Evolutionary conservation across 2,888 invertebrate genomes (phyloP).

Genomic region (Euproctis similis): DNA sequence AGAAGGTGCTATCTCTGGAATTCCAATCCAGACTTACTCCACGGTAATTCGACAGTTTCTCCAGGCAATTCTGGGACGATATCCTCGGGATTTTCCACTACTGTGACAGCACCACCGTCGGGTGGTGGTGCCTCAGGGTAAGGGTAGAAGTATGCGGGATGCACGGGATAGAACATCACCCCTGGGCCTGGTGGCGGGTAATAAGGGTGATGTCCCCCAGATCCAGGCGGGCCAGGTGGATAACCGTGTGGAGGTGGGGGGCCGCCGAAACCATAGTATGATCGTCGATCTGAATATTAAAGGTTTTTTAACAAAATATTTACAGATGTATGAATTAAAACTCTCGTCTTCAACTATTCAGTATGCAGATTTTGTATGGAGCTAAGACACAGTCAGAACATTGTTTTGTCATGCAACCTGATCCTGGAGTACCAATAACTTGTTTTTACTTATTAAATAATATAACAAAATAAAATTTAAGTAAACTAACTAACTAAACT

Average conservation of each 20-base stretch:
- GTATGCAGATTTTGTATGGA: too few species aligned
- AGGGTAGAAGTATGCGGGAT: constrained; percentile 65
- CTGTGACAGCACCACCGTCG: constrained; percentile 33
- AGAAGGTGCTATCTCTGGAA: constrained; percentile 44
- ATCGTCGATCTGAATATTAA: constrained; percentile 48
- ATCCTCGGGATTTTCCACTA: constrained; percentile 43
- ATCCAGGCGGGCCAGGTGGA: constrained; percentile 19
- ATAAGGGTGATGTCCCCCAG: constrained; percentile 19
- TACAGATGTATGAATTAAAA: too few species aligned
- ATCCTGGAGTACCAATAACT: too few species aligned
- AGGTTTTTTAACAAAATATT: too few species aligned
- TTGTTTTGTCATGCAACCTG: too few species aligned
- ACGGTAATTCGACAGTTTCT: constrained; percentile 67
- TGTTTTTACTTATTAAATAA: too few species aligned
- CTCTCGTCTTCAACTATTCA: too few species aligned
- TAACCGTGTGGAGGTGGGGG: constrained; percentile 31
- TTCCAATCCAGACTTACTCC: constrained; percentile 59
- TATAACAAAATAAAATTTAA: too few species aligned
- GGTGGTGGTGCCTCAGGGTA: constrained; percentile 31
- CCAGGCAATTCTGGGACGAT: constrained; percentile 58
- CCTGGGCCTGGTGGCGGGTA: constrained; percentile 38
- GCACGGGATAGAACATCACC: constrained; percentile 55
- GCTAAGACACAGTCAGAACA: too few species aligned
- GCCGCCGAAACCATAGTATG: constrained; percentile 58
- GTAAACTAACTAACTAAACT: too few species aligned